Percentiles rank a stretch among this genome's conserved stretches.
phyloP scores from a whole-genome alignment of 2,797 vertebrate genomes.

The Scomberomorus guttatus region DNA sequence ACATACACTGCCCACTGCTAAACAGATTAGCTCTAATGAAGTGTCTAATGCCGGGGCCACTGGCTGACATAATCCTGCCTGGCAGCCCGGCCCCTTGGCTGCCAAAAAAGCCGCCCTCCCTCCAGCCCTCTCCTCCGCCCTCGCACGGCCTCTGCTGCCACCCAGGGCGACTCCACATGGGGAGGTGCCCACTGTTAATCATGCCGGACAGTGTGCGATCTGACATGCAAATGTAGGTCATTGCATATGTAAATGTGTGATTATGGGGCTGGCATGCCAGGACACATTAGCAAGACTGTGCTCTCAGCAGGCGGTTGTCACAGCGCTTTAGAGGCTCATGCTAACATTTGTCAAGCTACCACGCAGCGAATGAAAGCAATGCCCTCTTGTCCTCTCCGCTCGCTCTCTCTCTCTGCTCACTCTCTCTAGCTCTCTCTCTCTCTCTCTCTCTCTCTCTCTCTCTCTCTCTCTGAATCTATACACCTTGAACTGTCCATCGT shows the following conservation, averaged over 20 bases:
- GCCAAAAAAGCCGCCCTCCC: conserved; percentile 94
- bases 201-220: conserved; percentile 97
- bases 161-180: conserved; percentile 90
- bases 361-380: conserved; percentile 89
- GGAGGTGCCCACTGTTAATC: conserved; percentile 96
- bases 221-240: conserved; percentile 99
- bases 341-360: conserved; percentile 96
- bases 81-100: conserved; percentile 98
- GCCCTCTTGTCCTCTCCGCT: conserved; percentile 80
- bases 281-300: conserved; percentile 98
- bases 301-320: conserved; percentile 99
- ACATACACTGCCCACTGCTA: conserved; percentile 99
- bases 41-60: conserved; percentile 97
- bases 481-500: conserved; percentile 39
- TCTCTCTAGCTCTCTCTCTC: conserved; percentile 2
- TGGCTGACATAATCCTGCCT: conserved; percentile 97
- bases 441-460: conserved; percentile 8
- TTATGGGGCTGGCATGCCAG: conserved; percentile 98
- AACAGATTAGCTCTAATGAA: conserved; percentile 99
- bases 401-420: conserved; percentile 7
- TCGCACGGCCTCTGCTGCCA: conserved; percentile 93
- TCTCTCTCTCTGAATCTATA: conserved; percentile 18
- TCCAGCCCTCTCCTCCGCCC: conserved; percentile 90
- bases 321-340: conserved; percentile 93
- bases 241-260: conserved; percentile 99